Conservation (phyloP, 2,888 invertebrate species). For the Conomelus anceps region DNA sequence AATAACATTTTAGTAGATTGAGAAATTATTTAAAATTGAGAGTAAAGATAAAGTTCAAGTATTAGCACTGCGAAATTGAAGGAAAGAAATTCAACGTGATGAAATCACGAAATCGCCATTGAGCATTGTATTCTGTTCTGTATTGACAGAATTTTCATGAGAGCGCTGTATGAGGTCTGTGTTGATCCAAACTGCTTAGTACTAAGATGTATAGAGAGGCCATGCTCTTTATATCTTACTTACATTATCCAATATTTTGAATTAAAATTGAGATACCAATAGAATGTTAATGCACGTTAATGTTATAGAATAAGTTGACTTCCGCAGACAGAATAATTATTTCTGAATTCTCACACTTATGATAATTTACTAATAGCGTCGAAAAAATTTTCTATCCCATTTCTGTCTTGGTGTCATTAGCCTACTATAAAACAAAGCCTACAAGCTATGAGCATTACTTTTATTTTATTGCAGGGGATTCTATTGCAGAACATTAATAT, state of each 20-base stretch:
- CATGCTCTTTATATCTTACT: not conserved
- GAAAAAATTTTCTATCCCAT: no score
- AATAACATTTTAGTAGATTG: not conserved
- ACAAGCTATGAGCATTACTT: no score
- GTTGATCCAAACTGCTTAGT: not conserved
- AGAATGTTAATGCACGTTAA: no score
- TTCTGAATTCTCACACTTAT: no score
- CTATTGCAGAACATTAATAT: no score
- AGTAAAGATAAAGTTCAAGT: not conserved
- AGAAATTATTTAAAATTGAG: not conserved
- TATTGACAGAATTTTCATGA: conserved; percentile 4
- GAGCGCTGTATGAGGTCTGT: not conserved
- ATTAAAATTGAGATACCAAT: no score
- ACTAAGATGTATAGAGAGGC: not conserved
- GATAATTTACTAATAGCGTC: no score
- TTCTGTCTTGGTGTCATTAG: no score
- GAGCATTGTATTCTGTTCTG: not conserved
- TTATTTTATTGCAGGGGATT: no score
- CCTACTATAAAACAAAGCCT: no score
- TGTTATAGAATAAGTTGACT: no score
- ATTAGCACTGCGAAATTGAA: not conserved
- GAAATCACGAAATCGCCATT: conserved; percentile 7
- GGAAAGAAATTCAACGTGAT: not conserved
- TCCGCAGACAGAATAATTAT: no score
- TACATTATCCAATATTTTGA: not conserved